phyloP scores from a whole-genome alignment of 2,888 invertebrate species.

The Drosophila sordidula region DNA sequence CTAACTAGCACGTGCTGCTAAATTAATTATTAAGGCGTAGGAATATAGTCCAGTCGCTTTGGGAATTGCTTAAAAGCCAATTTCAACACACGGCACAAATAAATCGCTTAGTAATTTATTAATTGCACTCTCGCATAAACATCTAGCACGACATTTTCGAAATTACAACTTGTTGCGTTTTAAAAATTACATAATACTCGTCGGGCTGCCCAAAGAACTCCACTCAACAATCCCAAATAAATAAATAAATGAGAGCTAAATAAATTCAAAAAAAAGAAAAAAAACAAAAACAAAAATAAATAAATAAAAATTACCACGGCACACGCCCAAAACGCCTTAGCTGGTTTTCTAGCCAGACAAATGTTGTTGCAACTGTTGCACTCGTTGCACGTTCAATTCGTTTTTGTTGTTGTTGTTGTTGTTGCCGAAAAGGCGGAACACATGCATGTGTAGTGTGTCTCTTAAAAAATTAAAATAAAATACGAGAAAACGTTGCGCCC shows the following conservation, averaged over 20 bases:
- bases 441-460: conserved; percentile 25
- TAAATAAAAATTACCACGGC: conserved; percentile 46
- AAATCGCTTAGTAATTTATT: conserved; percentile 69
- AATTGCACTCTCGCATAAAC: conserved; percentile 59
- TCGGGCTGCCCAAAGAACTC: conserved; percentile 55
- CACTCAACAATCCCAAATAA: conserved; percentile 38
- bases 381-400: conserved; percentile 11
- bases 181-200: conserved; percentile 60
- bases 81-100: conserved; percentile 39
- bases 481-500: conserved; percentile 32
- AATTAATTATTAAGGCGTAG: background rate
- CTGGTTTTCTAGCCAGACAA: conserved; percentile 29
- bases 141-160: conserved; percentile 40
- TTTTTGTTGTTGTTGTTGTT: conserved; percentile 19
- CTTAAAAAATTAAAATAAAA: conserved; percentile 36
- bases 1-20: conserved; percentile 43
- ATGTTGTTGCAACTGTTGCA: conserved; percentile 35
- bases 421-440: conserved; percentile 63
- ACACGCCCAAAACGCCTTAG: conserved; percentile 67
- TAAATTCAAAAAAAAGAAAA: conserved; percentile 36
- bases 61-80: conserved; percentile 18
- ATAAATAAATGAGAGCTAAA: conserved; percentile 50
- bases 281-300: conserved; percentile 24
- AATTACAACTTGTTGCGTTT: conserved; percentile 48
- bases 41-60: background rate